Base-by-base conservation (phyloP, 2,888 invertebrate genomes). In the Cryptocheilus praepositus region DNA sequence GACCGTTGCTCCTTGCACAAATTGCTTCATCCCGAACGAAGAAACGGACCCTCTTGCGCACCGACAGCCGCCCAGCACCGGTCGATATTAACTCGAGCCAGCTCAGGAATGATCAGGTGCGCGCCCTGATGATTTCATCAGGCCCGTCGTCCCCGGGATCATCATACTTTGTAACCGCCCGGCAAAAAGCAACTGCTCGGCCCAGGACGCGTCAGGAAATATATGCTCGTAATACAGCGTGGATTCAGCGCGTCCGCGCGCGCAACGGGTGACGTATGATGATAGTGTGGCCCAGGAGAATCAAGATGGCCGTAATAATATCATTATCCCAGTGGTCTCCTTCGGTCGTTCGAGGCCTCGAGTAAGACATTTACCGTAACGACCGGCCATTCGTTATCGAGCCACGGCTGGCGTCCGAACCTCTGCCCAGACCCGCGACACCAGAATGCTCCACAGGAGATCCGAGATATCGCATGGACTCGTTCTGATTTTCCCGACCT, bases 221-320 rank as follows among this genome's bases (percentile, higher is more conserved):
- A 81, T 81, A 81, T 79, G 81, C 79, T 67, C 64, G 76, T 79
- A 79, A 80, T 71, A 76, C 67, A 71, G 73, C 73, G 74, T 73
- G 79, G 77, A 86, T 83, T 83, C 81, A 81, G 73, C 78, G 80
- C 79, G 77, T 63, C 68, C 72, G 80, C 78, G 74, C 77, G 80
- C 79, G 74, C 80, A 75, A 79, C 78, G 83, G 81, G 80, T 88
- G 87, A 88, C 87, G 84, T 87, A 88, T 87, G 85, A 85, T 85
- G 88, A 87, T 87, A 86, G 88, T 84, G 83, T 80, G 77, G 82
- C 79, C 79, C 76, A 73, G 79, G 78, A 74, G 85, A 87, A 87
- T 87, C 88, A 86, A 85, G 84, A 84, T 85, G 85, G 81, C 84
- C 82, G 84, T 88, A 87, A 87, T 87, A 87, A 88, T 88, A 88